Evolutionary conservation across 2,113 vertebrate species (phyloP).

Genomic region (Lophura nycthemera): DNA sequence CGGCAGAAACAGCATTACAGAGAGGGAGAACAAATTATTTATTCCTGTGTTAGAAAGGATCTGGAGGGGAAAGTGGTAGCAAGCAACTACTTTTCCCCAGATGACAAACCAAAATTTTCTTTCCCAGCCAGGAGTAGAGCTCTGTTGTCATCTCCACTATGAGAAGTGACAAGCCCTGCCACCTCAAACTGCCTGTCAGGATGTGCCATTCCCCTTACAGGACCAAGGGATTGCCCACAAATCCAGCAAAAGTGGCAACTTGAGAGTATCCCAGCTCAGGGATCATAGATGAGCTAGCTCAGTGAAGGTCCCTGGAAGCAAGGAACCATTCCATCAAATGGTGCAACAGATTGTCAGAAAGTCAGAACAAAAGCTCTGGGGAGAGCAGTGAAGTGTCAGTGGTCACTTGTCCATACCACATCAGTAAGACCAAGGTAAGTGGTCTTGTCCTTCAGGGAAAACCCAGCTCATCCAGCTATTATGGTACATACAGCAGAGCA

Average conservation of each 20-base stretch:
- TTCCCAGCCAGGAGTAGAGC: background rate
- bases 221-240: background rate
- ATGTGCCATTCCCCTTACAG: background rate
- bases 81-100: slow-evolving; percentile 6
- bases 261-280: background rate
- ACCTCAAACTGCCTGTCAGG: background rate
- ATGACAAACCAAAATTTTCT: slow-evolving; percentile 10
- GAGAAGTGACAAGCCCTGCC: background rate
- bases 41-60: slow-evolving; percentile 9
- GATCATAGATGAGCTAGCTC: background rate
- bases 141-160: background rate
- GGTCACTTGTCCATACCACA: background rate
- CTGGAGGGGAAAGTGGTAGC: slow-evolving; percentile 11
- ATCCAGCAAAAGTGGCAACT: background rate
- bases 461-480: background rate
- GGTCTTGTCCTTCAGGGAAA: background rate
- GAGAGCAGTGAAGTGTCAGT: background rate
- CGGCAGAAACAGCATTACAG: slow-evolving; percentile 26
- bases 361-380: background rate
- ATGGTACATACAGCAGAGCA: background rate
- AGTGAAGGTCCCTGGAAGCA: background rate
- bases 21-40: slow-evolving; percentile 28
- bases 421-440: background rate
- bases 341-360: background rate
- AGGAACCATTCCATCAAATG: background rate